Conservation (phyloP, 2,113 vertebrate genomes). For the Caranx melampygus region DNA sequence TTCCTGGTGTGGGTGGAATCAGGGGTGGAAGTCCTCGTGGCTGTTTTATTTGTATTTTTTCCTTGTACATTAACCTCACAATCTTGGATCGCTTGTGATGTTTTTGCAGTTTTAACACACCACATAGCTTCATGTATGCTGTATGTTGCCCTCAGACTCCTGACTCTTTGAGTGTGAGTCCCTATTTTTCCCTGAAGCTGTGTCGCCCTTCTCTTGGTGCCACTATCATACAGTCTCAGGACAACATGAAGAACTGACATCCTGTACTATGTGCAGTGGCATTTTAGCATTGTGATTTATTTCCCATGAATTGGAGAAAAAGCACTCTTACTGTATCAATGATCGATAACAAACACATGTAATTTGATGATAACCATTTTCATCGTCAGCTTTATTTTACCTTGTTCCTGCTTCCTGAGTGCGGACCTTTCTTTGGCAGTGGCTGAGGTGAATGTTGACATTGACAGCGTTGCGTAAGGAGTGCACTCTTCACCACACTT, state of each 20-base stretch:
- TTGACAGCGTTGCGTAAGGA: not conserved
- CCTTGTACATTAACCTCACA: slow-evolving; percentile 20
- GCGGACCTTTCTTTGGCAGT: not conserved
- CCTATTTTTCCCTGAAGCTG: too few species aligned
- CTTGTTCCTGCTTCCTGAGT: not conserved
- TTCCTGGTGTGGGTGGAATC: slow-evolving; percentile 25
- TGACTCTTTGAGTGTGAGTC: too few species aligned
- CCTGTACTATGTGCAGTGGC: not conserved
- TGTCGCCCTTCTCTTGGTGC: too few species aligned
- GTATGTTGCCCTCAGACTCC: not conserved
- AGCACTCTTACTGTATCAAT: not conserved
- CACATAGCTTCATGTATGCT: not conserved
- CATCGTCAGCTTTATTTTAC: not conserved
- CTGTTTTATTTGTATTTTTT: slow-evolving; percentile 26
- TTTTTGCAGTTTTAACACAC: not conserved
- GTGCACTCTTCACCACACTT: not conserved
- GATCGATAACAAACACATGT: too few species aligned
- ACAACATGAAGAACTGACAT: not conserved
- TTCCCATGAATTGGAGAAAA: not conserved
- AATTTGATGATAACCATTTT: too few species aligned
- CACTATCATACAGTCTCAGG: too few species aligned
- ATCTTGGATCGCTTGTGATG: slow-evolving; percentile 11
- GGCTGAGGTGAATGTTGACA: not conserved
- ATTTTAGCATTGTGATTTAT: not conserved
- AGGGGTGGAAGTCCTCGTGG: slow-evolving; percentile 20